phyloP scores from a whole-genome alignment of 2,888 invertebrate species.

The Catocala nupta region DNA sequence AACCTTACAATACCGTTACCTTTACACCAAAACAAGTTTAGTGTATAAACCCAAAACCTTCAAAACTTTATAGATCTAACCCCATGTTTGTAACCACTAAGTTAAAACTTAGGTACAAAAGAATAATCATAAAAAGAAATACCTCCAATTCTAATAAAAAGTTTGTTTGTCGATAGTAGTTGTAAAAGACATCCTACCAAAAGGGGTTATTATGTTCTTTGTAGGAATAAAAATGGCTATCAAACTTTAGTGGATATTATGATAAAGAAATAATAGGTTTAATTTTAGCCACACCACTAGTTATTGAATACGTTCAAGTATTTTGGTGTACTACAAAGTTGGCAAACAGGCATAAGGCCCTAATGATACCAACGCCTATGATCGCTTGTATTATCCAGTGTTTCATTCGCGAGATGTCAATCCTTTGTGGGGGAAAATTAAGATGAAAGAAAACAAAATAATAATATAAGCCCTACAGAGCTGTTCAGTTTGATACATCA shows the following conservation, averaged over 20 bases:
- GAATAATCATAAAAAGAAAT: constrained; percentile 7
- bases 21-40: not conserved
- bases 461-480: no score
- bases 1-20: no score
- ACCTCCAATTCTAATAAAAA: constrained; percentile 5
- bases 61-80: not conserved
- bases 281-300: not conserved
- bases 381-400: no score
- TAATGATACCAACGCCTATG: no score
- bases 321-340: no score
- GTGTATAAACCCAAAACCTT: not conserved
- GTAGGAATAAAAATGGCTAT: constrained; percentile 2
- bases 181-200: constrained; percentile 1
- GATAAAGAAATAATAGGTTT: not conserved
- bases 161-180: constrained; percentile 8
- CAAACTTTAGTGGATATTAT: not conserved
- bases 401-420: no score
- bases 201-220: constrained; percentile 2
- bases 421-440: no score
- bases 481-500: no score
- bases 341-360: no score
- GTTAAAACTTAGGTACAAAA: not conserved
- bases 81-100: not conserved
- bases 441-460: no score
- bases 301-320: no score